A percentile compares a stretch with the other conserved stretches of the same genome.
Conservation (phyloP, 2,113 vertebrate genomes). For the Aspidoscelis tigris region DNA sequence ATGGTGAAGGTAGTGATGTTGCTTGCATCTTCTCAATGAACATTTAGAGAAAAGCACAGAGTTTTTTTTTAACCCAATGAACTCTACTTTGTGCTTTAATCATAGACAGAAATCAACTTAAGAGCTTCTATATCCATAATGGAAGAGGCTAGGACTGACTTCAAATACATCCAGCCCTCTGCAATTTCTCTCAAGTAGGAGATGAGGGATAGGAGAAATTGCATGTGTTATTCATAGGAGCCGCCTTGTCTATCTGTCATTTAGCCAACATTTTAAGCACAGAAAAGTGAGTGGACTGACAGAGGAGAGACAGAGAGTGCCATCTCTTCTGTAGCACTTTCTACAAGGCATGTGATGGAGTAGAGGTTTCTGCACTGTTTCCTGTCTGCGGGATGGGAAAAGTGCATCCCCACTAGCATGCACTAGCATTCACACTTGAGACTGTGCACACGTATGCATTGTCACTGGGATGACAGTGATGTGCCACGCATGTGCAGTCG, state of each 20-base stretch:
- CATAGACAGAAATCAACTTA: conserved; percentile 10
- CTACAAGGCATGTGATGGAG: too few relatives aligned
- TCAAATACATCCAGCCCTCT: not conserved
- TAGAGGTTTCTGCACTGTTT: too few relatives aligned
- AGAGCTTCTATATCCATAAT: not conserved
- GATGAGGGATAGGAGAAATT: not conserved
- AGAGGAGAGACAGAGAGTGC: not conserved
- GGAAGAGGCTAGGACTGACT: not conserved
- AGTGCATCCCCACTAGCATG: too few relatives aligned
- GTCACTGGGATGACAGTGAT: too few relatives aligned
- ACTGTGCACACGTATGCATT: too few relatives aligned
- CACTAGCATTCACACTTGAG: too few relatives aligned
- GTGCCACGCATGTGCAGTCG: too few relatives aligned
- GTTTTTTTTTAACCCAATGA: conserved; percentile 13
- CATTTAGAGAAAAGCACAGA: not conserved
- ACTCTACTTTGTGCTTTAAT: conserved; percentile 25
- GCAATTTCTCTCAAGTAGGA: not conserved
- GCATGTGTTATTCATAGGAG: too few relatives aligned
- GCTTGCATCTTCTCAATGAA: conserved; percentile 2
- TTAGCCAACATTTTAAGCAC: not conserved
- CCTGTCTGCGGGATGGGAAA: too few relatives aligned
- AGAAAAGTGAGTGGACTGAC: not conserved
- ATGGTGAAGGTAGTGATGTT: not conserved
- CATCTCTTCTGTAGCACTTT: too few relatives aligned
- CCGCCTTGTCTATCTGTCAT: not conserved